These are phyloP conservation scores for Pinna nobilis DNA, from an alignment of 1,140 invertebrate genomes.

Conservation along the genomic window DNA sequence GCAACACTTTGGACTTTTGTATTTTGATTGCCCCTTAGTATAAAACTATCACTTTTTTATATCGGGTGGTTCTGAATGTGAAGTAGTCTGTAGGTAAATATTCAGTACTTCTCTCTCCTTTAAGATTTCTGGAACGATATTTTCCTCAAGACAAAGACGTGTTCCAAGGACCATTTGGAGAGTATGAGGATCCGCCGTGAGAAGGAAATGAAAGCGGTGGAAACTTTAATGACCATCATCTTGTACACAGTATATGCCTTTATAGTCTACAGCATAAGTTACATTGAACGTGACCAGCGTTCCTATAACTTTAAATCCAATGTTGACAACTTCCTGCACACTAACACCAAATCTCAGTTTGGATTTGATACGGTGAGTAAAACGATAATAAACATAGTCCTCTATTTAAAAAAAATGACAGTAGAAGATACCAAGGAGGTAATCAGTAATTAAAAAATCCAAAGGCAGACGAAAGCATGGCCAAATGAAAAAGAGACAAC, in stretches of 20 bases:
- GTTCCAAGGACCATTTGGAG: neutral
- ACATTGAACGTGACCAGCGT: slow-evolving; percentile 32
- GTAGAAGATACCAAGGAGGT: no score
- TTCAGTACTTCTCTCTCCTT: no score
- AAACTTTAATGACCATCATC: slow-evolving; percentile 17
- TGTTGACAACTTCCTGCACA: slow-evolving; percentile 29
- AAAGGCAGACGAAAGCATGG: no score
- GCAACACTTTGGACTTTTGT: no score
- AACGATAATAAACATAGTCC: no score
- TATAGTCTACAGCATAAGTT: slow-evolving; percentile 35
- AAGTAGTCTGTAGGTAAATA: no score
- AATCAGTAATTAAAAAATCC: no score
- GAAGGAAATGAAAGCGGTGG: slow-evolving; percentile 21
- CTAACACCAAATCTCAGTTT: neutral
- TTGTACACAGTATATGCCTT: slow-evolving; percentile 27
- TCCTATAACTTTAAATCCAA: slow-evolving; percentile 28
- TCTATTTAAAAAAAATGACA: no score
- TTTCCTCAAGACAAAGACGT: neutral
- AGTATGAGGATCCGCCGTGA: neutral
- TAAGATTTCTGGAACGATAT: neutral
- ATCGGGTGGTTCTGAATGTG: no score
- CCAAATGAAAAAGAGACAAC: no score
- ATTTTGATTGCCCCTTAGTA: no score
- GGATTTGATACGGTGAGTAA: slow-evolving; percentile 15
- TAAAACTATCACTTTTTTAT: no score